phyloP scores from a whole-genome alignment of 2,113 vertebrate genomes.

The Heliornis fulica region DNA sequence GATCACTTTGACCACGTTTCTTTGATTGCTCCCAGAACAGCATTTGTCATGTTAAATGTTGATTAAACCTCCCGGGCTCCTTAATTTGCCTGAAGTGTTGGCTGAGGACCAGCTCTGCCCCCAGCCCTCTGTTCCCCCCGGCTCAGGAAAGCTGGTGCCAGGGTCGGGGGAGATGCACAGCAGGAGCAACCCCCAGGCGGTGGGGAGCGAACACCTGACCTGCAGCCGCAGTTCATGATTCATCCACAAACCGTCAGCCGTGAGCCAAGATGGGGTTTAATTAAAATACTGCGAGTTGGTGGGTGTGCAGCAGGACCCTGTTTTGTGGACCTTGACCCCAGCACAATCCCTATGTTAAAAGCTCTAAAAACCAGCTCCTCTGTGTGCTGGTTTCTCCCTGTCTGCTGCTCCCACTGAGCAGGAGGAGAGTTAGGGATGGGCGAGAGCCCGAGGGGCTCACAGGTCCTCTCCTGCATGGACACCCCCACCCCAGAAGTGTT shows the following conservation, averaged over 20 bases:
- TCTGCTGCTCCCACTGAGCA: background rate
- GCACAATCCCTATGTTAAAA: background rate
- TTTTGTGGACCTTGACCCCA: background rate
- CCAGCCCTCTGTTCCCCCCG: fast-evolving
- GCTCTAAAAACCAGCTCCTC: background rate
- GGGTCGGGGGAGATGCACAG: fast-evolving
- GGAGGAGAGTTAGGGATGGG: fast-evolving
- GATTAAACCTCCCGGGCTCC: background rate
- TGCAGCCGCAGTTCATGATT: background rate
- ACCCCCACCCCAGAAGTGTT: fast-evolving
- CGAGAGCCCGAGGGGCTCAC: background rate
- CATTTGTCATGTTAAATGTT: background rate
- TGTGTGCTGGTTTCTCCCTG: background rate
- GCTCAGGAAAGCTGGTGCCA: background rate
- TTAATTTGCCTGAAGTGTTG: background rate
- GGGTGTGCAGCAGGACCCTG: background rate
- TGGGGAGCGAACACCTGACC: fast-evolving
- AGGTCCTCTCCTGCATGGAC: background rate
- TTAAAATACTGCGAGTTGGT: background rate
- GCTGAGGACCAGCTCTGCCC: fast-evolving
- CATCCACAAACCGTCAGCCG: background rate
- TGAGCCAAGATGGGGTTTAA: background rate
- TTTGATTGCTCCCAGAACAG: background rate
- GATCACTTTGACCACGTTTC: background rate
- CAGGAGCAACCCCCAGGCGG: background rate